These are phyloP conservation scores for Vireo altiloquus DNA, from an alignment of 2,113 vertebrate species.

Conservation along the genomic window DNA sequence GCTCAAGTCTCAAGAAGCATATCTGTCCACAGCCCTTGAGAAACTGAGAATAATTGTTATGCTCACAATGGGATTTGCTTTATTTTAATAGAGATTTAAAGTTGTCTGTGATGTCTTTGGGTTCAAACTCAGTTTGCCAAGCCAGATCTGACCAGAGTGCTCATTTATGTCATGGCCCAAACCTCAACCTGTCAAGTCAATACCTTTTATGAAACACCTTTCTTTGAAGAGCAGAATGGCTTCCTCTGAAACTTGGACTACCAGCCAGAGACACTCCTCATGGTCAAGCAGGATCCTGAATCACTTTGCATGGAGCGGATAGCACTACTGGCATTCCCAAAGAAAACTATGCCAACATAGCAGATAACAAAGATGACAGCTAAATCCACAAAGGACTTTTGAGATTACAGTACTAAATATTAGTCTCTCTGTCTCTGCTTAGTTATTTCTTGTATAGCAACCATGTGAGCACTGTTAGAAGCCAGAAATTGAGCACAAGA, in stretches of 20 bases:
- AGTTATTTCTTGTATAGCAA: not conserved
- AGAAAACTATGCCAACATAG: not conserved
- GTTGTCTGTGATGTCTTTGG: rapidly evolving
- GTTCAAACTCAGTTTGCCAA: not conserved
- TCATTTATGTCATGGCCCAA: rapidly evolving
- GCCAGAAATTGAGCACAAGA: not conserved
- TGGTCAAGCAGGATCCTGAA: not conserved
- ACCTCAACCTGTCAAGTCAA: not conserved
- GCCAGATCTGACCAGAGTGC: not conserved
- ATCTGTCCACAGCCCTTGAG: not conserved
- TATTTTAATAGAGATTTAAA: not conserved
- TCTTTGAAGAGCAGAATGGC: not conserved
- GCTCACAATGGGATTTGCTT: rapidly evolving
- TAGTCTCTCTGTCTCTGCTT: not conserved
- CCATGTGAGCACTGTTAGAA: not conserved
- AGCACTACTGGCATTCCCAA: not conserved
- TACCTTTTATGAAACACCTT: not conserved
- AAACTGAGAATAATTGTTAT: not conserved
- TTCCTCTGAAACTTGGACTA: not conserved
- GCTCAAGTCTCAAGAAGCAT: not conserved
- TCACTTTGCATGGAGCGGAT: not conserved
- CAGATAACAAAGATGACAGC: not conserved
- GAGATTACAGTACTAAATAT: not conserved
- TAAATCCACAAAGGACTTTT: not conserved
- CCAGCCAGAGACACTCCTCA: not conserved